phyloP scores from a whole-genome alignment of 1,140 invertebrate genomes.

The Amyelois transitella region DNA sequence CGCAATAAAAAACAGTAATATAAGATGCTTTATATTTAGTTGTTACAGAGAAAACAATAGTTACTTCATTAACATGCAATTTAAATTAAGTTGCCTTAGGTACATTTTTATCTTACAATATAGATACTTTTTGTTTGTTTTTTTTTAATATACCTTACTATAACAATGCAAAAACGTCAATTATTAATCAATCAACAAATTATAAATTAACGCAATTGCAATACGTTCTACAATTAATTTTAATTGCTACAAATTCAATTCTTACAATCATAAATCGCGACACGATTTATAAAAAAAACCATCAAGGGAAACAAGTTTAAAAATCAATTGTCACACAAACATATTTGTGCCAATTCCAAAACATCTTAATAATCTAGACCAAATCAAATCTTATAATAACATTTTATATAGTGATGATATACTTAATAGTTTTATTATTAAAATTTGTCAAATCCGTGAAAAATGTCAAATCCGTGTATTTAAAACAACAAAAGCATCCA shows the following conservation, averaged over 20 bases:
- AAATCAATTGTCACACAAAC: neutral
- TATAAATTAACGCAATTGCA: neutral
- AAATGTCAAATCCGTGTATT: neutral
- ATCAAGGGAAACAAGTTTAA: too few species aligned
- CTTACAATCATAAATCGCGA: neutral
- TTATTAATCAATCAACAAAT: neutral
- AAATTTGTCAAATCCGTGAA: neutral
- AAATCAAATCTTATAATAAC: neutral
- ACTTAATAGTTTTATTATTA: neutral
- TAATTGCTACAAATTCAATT: neutral
- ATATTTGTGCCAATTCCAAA: neutral
- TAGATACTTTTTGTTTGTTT: neutral
- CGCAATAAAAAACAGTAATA: slow-evolving; percentile 19
- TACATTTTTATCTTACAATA: neutral
- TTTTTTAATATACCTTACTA: too few species aligned
- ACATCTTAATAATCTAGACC: neutral
- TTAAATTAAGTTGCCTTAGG: slow-evolving; percentile 1
- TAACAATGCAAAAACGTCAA: neutral
- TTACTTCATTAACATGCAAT: slow-evolving; percentile 36
- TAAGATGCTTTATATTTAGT: slow-evolving; percentile 32
- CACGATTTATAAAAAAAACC: neutral
- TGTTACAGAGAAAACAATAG: slow-evolving; percentile 35
- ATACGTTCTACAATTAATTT: neutral
- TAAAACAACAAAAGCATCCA: neutral
- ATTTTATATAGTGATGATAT: neutral